Evolutionary conservation across 2,888 invertebrate species (phyloP).

Genomic region (Lasioglossum pauxillum): DNA sequence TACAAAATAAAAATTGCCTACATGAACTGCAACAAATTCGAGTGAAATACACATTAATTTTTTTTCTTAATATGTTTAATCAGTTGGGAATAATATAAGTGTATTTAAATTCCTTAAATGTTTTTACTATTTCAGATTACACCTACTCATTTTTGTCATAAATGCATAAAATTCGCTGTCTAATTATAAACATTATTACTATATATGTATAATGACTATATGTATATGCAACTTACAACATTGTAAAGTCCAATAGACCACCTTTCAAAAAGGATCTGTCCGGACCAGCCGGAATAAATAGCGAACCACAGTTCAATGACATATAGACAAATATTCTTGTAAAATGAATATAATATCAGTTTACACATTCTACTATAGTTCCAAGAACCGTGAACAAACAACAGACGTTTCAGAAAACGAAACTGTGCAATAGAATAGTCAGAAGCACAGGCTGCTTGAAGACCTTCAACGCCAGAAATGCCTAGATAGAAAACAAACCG

Average conservation of each 20-base stretch:
- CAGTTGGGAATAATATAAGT: too few species aligned
- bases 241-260: slow-evolving; percentile 99
- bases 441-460: slow-evolving; percentile 99
- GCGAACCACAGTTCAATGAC: slow-evolving; percentile 99
- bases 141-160: too few species aligned
- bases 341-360: slow-evolving; percentile 99
- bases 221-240: slow-evolving; percentile 88
- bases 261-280: slow-evolving; percentile 99
- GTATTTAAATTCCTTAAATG: too few species aligned
- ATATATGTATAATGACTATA: not conserved
- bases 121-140: too few species aligned
- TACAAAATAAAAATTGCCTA: too few species aligned
- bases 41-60: too few species aligned
- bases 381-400: slow-evolving; percentile 99
- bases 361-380: slow-evolving; percentile 99
- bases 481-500: slow-evolving; percentile 77
- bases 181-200: not conserved
- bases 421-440: slow-evolving; percentile 99
- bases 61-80: too few species aligned
- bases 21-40: too few species aligned
- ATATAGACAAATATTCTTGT: slow-evolving; percentile 99
- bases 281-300: slow-evolving; percentile 98
- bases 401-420: slow-evolving; percentile 94
- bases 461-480: slow-evolving; percentile 99
- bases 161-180: too few species aligned